Percentiles rank a stretch among this genome's conserved stretches.
Evolutionary conservation across 2,113 vertebrate genomes (phyloP).

Genomic region (Eira barbara): DNA sequence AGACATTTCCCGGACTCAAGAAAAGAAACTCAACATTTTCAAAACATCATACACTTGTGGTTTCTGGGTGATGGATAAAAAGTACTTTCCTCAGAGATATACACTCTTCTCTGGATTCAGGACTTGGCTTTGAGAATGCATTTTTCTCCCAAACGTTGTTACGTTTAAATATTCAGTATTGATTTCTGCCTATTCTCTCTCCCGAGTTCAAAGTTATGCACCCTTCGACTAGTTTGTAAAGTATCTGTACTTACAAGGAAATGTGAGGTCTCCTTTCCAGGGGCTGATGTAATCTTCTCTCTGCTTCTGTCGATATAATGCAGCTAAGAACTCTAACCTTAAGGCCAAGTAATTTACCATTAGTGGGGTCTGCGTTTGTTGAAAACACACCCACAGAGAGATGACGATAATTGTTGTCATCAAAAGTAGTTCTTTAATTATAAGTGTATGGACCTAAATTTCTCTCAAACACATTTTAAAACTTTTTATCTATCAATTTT

Average conservation of each 20-base stretch:
- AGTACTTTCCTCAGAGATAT: background rate
- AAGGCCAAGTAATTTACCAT: slow-evolving; percentile 16
- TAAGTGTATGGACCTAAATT: background rate
- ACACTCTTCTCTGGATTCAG: background rate
- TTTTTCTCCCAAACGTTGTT: background rate
- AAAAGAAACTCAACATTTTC: slow-evolving; percentile 34
- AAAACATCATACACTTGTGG: background rate
- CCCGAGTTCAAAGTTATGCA: slow-evolving; percentile 46
- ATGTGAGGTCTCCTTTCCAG: slow-evolving; percentile 16
- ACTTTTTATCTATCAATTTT: background rate
- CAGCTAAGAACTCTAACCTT: slow-evolving; percentile 42
- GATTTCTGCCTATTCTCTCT: slow-evolving; percentile 46
- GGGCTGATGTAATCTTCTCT: slow-evolving; percentile 10
- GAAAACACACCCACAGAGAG: background rate
- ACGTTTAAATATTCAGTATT: slow-evolving; percentile 62
- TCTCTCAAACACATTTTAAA: slow-evolving; percentile 21
- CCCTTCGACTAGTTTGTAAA: slow-evolving; percentile 6
- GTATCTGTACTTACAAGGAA: slow-evolving; percentile 49
- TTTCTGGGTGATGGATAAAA: slow-evolving; percentile 18
- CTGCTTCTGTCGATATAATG: slow-evolving; percentile 29
- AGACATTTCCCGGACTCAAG: slow-evolving; percentile 34
- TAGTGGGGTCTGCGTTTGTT: background rate
- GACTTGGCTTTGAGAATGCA: background rate
- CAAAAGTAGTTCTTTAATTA: background rate
- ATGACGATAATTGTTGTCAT: background rate